Evolutionary conservation across 2,797 vertebrate species (phyloP).

Genomic region (Sciaenops ocellatus): DNA sequence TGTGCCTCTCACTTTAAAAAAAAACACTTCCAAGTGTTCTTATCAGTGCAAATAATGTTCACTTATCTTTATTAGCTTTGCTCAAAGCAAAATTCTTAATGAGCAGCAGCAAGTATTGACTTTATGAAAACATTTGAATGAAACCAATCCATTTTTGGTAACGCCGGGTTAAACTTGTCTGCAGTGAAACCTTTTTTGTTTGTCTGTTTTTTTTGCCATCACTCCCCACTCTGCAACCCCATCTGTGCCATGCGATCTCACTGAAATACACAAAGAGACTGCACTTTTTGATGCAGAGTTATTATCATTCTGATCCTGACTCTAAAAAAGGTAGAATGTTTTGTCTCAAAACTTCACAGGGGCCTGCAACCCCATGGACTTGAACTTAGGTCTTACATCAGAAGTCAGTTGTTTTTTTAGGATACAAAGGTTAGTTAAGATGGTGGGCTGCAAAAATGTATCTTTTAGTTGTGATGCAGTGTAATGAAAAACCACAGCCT

Average conservation of each 20-base stretch:
- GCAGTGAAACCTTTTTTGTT: not conserved
- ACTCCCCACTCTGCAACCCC: not conserved
- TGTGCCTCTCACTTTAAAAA: not conserved
- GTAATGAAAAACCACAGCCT: constrained; percentile 1
- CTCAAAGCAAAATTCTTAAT: too few species aligned
- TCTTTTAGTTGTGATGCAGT: not conserved
- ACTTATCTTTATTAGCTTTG: too few species aligned
- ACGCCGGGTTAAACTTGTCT: too few species aligned
- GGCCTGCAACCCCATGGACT: not conserved
- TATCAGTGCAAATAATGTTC: too few species aligned
- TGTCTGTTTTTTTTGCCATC: not conserved
- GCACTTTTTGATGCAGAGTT: not conserved
- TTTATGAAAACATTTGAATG: too few species aligned
- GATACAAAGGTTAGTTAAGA: not conserved
- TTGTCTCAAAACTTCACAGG: not conserved
- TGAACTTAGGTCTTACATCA: not conserved
- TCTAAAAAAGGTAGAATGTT: not conserved
- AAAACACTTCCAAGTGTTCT: not conserved
- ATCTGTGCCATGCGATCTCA: not conserved
- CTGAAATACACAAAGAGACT: not conserved
- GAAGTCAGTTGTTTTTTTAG: not conserved
- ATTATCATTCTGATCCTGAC: not conserved
- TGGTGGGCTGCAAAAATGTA: too few species aligned
- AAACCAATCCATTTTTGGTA: too few species aligned
- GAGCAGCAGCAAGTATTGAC: too few species aligned